Conservation (phyloP, 2,888 invertebrate species). For the Malacosoma neustria region DNA sequence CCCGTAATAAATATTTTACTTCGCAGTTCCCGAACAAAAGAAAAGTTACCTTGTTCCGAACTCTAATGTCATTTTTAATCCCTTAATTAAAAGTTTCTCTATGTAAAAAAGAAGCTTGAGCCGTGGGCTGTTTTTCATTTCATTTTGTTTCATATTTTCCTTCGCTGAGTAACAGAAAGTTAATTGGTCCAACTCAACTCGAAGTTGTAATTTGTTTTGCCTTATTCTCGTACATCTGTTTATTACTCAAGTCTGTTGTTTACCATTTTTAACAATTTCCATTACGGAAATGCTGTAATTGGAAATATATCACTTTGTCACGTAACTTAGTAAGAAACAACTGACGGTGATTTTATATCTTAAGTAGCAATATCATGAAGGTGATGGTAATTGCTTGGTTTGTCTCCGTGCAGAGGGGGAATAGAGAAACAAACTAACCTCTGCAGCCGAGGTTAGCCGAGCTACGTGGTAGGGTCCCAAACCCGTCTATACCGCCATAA, state of each 20-base stretch:
- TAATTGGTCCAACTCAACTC: constrained; percentile 67
- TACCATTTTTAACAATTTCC: constrained; percentile 34
- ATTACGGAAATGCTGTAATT: constrained; percentile 21
- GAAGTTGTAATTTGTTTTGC: constrained; percentile 69
- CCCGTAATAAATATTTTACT: constrained; percentile 27
- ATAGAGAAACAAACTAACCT: too few relatives aligned
- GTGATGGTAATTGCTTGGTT: too few relatives aligned
- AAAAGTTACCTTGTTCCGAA: constrained; percentile 57
- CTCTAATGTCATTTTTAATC: constrained; percentile 73
- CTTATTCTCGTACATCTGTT: constrained; percentile 54
- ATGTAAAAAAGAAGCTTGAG: constrained; percentile 43
- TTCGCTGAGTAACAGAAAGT: constrained; percentile 63
- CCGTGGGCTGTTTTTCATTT: constrained; percentile 63
- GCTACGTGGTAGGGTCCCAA: too few relatives aligned
- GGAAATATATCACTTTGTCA: too few relatives aligned
- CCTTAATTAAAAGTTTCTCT: constrained; percentile 70
- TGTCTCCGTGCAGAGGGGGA: too few relatives aligned
- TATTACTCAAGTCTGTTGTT: constrained; percentile 51
- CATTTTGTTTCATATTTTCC: constrained; percentile 70
- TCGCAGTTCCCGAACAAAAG: constrained; percentile 39
- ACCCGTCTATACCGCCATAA: too few relatives aligned
- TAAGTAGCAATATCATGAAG: too few relatives aligned
- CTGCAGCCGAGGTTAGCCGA: too few relatives aligned
- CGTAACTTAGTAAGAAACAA: too few relatives aligned
- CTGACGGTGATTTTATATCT: too few relatives aligned